Percentiles rank a stretch among this genome's conserved stretches.
Conservation (phyloP, 2,113 vertebrate genomes). For the Leucopsar rothschildi region DNA sequence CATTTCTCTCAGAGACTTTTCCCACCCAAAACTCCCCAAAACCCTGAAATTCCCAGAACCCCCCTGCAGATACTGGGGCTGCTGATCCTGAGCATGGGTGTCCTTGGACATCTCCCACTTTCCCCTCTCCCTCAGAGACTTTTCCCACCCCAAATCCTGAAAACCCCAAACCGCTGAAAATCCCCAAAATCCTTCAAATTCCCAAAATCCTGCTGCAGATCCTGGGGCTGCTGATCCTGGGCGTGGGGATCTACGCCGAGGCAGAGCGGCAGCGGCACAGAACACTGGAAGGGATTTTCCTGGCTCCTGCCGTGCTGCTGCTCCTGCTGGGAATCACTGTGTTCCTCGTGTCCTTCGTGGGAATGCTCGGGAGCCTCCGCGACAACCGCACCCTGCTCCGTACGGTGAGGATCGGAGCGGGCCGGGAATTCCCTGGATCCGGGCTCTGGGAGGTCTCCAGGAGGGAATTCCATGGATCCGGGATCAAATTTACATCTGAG, state of each 20-base stretch:
- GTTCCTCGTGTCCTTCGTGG: not conserved
- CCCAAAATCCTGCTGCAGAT: not conserved
- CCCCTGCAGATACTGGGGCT: too few relatives aligned
- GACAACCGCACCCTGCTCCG: not conserved
- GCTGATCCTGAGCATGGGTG: too few relatives aligned
- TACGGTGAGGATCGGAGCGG: fast-evolving
- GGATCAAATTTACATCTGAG: too few relatives aligned
- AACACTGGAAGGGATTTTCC: not conserved
- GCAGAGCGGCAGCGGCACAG: not conserved
- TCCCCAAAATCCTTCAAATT: too few relatives aligned
- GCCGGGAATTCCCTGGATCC: not conserved
- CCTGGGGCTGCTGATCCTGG: not conserved
- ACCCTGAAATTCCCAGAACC: too few relatives aligned
- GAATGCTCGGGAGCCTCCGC: not conserved
- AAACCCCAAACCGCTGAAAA: not conserved
- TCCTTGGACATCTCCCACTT: too few relatives aligned
- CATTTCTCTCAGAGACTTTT: too few relatives aligned
- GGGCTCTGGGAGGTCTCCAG: too few relatives aligned
- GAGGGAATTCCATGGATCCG: fast-evolving
- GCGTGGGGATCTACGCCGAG: not conserved
- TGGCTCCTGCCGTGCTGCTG: not conserved
- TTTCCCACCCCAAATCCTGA: too few relatives aligned
- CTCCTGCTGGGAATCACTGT: not conserved
- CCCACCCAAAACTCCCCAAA: not conserved
- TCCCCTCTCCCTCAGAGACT: too few relatives aligned